Evolutionary conservation across 1,140 invertebrate species (phyloP).

Genomic region (Branchinecta lynchi): DNA sequence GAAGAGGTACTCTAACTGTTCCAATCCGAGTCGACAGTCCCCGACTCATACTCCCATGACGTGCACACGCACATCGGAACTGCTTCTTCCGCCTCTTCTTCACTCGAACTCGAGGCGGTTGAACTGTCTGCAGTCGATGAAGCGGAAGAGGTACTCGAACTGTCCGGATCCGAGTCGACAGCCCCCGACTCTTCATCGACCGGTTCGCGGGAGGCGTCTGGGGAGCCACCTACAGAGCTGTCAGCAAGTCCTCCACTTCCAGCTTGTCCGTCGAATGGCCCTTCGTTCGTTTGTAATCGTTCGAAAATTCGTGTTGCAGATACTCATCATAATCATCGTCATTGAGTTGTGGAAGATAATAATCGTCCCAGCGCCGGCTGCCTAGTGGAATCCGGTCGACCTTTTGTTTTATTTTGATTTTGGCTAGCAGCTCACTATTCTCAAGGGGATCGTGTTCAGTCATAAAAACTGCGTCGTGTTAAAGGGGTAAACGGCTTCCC

Average conservation of each 20-base stretch:
- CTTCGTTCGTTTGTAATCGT: too few species aligned
- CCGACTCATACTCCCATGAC: neutral
- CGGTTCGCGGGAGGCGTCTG: neutral
- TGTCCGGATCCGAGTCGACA: neutral
- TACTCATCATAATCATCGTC: conserved; percentile 2
- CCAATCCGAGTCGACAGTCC: neutral
- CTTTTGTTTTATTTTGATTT: neutral
- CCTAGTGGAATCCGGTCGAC: neutral
- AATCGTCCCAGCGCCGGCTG: neutral
- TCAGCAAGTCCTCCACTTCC: too few species aligned
- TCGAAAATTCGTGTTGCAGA: conserved; percentile 1
- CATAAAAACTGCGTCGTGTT: neutral
- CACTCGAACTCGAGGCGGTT: neutral
- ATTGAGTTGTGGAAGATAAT: conserved; percentile 2
- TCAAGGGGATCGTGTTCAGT: neutral
- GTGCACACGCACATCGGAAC: neutral
- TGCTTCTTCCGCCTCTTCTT: neutral
- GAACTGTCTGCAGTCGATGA: neutral
- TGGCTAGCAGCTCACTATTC: neutral
- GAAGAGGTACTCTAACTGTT: neutral
- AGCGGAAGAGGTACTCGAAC: neutral
- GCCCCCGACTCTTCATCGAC: conserved; percentile 8
- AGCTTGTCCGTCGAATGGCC: too few species aligned
- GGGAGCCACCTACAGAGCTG: neutral
- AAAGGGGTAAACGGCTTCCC: neutral